Evolutionary conservation across 2,888 invertebrate genomes (phyloP), one percentile per base, ranked within the genome.

Genomic region (Falcaria lacertinaria): DNA sequence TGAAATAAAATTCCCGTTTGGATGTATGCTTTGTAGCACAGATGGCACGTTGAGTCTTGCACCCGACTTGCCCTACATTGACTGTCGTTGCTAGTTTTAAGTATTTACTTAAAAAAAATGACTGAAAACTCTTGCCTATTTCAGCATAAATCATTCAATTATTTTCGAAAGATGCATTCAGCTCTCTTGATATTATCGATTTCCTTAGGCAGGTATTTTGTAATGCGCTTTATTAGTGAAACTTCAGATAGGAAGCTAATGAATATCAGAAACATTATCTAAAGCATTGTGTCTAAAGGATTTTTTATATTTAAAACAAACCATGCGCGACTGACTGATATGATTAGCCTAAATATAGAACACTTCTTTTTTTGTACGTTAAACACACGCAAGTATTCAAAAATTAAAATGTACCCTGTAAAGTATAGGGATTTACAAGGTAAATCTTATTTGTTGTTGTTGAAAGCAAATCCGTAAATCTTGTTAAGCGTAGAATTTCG

Each of bases 1-100:
- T 72, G 64, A 61, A 74, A 76, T 73, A 74, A 74, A 75, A 75
- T 76, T 73, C 65, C 68, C 68, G 61, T 69, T 62, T 57, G 44
- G 47, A 66, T 71, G 74, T 75, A 72, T 57, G 63, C 65, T 67
- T 61, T 66, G 64, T 58, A 57, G 53, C 64, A 58, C 64, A 67
- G 60, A 59, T 69, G 65, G 64, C 57, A 48, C 41, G 52, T 57
- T 60, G 60, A 54, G 60, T 51, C 57, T 58, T 47, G 50, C 47
- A 50, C 50, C 44, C 48, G 48, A 52, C 43, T 42, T 45, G 36
- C 42, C 33, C 34, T 28, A 39, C 39, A 47, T 50, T 45, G 43
- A 45, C 54, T 54, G 54, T 54, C 50, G 48, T 49, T 49, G 54
- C 52, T 50, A 54, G 62, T 60, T 60, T 59, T 64, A 55, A 51